Evolutionary conservation across 2,888 invertebrate species (phyloP).

Genomic region (Cheilosia soror): DNA sequence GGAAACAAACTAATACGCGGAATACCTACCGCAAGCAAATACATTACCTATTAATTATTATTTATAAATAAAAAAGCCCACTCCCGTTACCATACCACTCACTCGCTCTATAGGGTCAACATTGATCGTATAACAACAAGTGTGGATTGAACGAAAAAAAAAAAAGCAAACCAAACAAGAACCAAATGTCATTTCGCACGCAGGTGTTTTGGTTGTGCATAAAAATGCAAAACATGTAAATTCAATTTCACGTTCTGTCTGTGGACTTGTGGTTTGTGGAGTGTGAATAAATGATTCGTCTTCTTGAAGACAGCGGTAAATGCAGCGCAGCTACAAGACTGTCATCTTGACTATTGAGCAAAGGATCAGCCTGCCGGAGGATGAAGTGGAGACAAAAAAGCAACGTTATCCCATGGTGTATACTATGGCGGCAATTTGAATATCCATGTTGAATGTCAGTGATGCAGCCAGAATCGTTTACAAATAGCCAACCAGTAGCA

Average conservation of each 20-base stretch:
- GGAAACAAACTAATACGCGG: too few species aligned
- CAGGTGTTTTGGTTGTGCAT: constrained; percentile 53
- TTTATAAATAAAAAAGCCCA: too few species aligned
- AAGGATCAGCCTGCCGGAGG: constrained; percentile 5
- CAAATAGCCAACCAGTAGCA: constrained; percentile 62
- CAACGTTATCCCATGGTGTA: background rate
- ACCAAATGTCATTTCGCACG: constrained; percentile 50
- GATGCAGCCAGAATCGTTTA: constrained; percentile 31
- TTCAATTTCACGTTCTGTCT: constrained; percentile 69
- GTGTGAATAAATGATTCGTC: constrained; percentile 69
- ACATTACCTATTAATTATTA: too few species aligned
- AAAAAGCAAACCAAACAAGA: background rate
- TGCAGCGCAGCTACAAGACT: constrained; percentile 26
- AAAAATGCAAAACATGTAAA: constrained; percentile 71
- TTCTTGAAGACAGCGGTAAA: constrained; percentile 65
- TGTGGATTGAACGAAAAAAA: constrained; percentile 1
- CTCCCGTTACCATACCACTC: too few species aligned
- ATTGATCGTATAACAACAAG: constrained; percentile 1
- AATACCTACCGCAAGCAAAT: too few species aligned
- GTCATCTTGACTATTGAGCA: constrained; percentile 66
- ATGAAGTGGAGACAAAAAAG: background rate
- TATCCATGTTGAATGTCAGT: constrained; percentile 65
- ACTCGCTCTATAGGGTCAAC: too few species aligned
- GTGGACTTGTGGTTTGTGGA: background rate
- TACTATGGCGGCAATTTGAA: constrained; percentile 54